Percentiles rank a stretch among this genome's conserved stretches.
These are phyloP conservation scores for Pterostichus madidus DNA, from an alignment of 2,888 invertebrate species.

Conservation along the genomic window DNA sequence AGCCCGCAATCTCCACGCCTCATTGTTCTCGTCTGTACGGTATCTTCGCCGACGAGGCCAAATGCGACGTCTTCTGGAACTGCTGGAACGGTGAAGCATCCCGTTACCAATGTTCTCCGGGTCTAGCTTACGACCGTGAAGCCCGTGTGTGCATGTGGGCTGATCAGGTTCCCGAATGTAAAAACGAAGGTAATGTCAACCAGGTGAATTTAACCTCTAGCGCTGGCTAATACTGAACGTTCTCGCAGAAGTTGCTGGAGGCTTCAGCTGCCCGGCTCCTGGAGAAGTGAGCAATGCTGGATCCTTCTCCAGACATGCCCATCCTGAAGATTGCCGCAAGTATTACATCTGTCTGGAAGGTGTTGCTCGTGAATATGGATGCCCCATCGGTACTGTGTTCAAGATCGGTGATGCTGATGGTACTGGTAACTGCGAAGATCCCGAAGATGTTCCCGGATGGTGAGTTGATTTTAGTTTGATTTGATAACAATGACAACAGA, in stretches of 20 bases:
- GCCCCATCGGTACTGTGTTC: conserved; percentile 97
- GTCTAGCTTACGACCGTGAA: conserved; percentile 95
- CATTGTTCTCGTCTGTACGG: conserved; percentile 94
- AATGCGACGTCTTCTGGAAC: conserved; percentile 97
- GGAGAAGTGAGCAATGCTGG: conserved; percentile 91
- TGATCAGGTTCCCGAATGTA: conserved; percentile 96
- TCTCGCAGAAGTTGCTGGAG: conserved; percentile 91
- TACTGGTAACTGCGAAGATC: conserved; percentile 95
- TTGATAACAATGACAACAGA: conserved; percentile 59
- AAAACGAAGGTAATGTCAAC: conserved; percentile 85
- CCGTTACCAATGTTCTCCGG: conserved; percentile 96
- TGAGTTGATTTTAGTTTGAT: conserved; percentile 80
- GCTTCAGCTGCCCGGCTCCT: conserved; percentile 91
- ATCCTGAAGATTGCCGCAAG: conserved; percentile 96
- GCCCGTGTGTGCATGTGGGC: conserved; percentile 98
- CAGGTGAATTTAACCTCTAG: neutral
- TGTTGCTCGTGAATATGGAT: conserved; percentile 94
- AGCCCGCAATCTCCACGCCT: conserved; percentile 90
- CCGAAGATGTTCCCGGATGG: conserved; percentile 98
- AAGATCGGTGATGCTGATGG: conserved; percentile 95
- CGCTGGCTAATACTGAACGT: conserved; percentile 69
- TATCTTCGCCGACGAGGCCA: conserved; percentile 92
- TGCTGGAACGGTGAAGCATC: conserved; percentile 98
- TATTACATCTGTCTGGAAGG: conserved; percentile 97
- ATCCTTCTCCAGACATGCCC: conserved; percentile 96